Conservation (phyloP, 35 echinoderm and acorn worm species). For the Apostichopus japonicus region DNA sequence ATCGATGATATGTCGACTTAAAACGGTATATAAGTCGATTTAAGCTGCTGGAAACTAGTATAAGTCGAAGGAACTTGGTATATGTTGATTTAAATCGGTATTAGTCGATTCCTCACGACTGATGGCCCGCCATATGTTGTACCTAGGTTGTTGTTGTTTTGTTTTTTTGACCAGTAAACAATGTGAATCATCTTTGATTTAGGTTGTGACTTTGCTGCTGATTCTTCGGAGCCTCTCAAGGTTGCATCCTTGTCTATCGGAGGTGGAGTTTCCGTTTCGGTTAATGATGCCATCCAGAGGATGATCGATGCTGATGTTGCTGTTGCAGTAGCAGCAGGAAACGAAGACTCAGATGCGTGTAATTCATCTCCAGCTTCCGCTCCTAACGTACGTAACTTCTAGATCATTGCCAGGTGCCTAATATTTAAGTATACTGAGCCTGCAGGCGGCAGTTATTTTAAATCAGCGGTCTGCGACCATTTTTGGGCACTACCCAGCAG, state of each 20-base stretch:
- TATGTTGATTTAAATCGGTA: too few relatives aligned
- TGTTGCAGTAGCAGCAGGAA: slow-evolving; percentile 64
- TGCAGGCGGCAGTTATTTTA: too few relatives aligned
- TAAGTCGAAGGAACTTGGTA: too few relatives aligned
- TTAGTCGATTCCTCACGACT: too few relatives aligned
- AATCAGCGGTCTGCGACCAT: too few relatives aligned
- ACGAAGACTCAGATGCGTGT: slow-evolving; percentile 53
- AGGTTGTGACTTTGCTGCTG: slow-evolving; percentile 38
- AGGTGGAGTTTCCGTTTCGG: slow-evolving; percentile 30
- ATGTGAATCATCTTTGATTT: neutral
- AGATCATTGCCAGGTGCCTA: neutral
- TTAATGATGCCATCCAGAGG: slow-evolving; percentile 52
- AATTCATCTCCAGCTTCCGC: slow-evolving; percentile 61
- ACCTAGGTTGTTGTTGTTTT: too few relatives aligned
- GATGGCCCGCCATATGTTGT: too few relatives aligned
- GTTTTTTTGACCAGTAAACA: too few relatives aligned
- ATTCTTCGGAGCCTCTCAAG: neutral
- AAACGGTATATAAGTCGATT: too few relatives aligned
- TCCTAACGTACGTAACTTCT: slow-evolving; percentile 14
- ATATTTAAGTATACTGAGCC: neutral
- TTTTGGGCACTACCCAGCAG: too few relatives aligned
- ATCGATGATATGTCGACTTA: too few relatives aligned
- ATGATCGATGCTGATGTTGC: slow-evolving; percentile 26
- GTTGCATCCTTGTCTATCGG: slow-evolving; percentile 65
- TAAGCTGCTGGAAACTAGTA: too few relatives aligned